These are phyloP conservation scores for Carcharodon carcharias DNA, from an alignment of 2,797 vertebrate genomes.

Conservation along the genomic window DNA sequence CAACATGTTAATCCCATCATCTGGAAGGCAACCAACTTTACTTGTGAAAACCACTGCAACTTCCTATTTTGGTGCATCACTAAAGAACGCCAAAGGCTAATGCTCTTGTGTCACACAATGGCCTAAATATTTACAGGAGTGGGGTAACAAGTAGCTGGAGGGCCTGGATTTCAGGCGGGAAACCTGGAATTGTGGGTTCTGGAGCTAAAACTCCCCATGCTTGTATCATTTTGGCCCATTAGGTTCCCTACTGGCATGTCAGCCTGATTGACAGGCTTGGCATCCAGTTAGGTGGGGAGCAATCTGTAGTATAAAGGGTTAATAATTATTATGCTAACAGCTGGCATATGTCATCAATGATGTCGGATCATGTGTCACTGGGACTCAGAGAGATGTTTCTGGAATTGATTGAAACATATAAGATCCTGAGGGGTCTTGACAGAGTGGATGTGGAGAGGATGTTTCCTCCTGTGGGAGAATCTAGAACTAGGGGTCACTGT, in stretches of 20 bases:
- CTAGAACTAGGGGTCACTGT: too few species aligned
- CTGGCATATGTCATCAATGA: too few species aligned
- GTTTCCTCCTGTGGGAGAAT: too few species aligned
- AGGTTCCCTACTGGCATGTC: not conserved
- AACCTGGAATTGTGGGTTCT: not conserved
- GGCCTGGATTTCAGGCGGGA: too few species aligned
- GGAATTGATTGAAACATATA: too few species aligned
- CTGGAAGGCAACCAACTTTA: not conserved
- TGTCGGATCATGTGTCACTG: too few species aligned
- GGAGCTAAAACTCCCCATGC: not conserved
- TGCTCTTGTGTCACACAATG: not conserved
- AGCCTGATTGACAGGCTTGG: not conserved
- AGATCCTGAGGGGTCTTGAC: too few species aligned
- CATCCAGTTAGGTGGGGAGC: not conserved
- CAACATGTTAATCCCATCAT: not conserved
- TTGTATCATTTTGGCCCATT: not conserved
- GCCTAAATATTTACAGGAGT: not conserved
- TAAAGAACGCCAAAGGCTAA: not conserved
- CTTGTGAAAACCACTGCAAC: not conserved
- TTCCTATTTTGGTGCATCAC: not conserved
- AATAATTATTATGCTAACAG: too few species aligned
- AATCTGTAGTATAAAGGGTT: not conserved
- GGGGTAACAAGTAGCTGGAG: not conserved
- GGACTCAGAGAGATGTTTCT: too few species aligned
- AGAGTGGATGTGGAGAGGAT: too few species aligned